Base-by-base conservation (phyloP, 2,888 invertebrate genomes). In the Aphelenchoides bicaudatus region DNA sequence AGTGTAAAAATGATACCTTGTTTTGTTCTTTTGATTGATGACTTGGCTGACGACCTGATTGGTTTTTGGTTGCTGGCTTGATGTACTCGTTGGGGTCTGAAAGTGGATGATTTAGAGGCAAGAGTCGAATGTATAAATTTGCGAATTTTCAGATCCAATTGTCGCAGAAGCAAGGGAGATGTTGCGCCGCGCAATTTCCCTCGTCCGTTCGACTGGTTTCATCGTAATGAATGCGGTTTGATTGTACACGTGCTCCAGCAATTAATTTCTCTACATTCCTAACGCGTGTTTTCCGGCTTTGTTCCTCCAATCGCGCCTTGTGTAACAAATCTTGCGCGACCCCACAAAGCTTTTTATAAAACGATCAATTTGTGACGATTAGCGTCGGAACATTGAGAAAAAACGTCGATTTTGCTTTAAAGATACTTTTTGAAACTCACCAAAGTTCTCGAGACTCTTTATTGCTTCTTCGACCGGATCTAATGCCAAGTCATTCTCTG, bases 391-490 rank as follows among this genome's bases (percentile, higher is more conserved):
- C n/a, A n/a, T 37, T 23, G 37, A 48, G 19, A 37, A 34, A 8
- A 19, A 48, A 48, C 49, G 16, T n/a, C 8, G 8, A 5, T 6
- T n/a, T n/a, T 21, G 19, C n/a, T 8, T 43, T 21, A 19, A 16
- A 6, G 19, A 48, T 23, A 37, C 13, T 48, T 13, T 8, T 8
- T 19, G 19, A 16, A 53, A 39, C 57, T 19, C 29, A 69, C 66
- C 66, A 53, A 66, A 66, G 31, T 50, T 29, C 31, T 66, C 66
- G 30, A 66, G 49, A 29, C 66, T 67, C 3, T 68, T 39, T 29
- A 66, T 66, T 4, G 66, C 66, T 47, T 67, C 66, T 34, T 66
- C 66, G n/a, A 66, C 66, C 25, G 68, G 61, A 59, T 66, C 66
- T 3, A 16, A 1, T 8, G 38, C 21, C 37, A n/a, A n/a, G n/a